Conservation (phyloP, 2,797 vertebrate species). For the Amazonetta brasiliensis region DNA sequence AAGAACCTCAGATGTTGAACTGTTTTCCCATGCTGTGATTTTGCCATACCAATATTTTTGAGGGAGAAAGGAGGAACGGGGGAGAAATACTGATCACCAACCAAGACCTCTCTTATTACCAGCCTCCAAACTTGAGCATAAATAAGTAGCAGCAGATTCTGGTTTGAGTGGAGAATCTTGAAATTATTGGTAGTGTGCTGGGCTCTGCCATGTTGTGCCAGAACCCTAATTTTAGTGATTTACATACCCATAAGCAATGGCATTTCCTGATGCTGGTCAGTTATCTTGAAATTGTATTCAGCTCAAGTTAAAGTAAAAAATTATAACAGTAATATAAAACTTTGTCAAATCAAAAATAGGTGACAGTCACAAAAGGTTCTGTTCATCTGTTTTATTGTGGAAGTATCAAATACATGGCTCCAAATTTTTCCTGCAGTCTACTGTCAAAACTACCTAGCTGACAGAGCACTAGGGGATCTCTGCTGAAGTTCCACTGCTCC, state of each 20-base stretch:
- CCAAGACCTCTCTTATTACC: background rate
- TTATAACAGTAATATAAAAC: background rate
- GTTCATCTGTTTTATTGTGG: background rate
- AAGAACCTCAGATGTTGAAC: background rate
- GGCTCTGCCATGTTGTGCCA: background rate
- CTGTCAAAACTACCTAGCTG: background rate
- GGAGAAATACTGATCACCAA: background rate
- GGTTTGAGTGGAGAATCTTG: accelerated
- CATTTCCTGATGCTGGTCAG: background rate
- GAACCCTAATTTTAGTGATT: background rate
- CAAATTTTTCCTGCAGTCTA: background rate
- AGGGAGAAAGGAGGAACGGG: accelerated
- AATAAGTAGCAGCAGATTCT: background rate
- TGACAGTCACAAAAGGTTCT: background rate
- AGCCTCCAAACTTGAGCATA: background rate
- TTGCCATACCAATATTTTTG: background rate
- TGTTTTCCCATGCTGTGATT: background rate
- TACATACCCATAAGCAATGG: background rate
- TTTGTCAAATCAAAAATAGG: background rate
- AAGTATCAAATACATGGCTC: background rate
- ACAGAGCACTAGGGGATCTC: background rate
- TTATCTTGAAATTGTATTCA: background rate
- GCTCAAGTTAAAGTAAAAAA: background rate
- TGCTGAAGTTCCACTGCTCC: background rate
- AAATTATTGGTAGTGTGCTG: background rate